Conservation (phyloP, 2,113 vertebrate genomes). For the Chloropsis hardwickii region DNA sequence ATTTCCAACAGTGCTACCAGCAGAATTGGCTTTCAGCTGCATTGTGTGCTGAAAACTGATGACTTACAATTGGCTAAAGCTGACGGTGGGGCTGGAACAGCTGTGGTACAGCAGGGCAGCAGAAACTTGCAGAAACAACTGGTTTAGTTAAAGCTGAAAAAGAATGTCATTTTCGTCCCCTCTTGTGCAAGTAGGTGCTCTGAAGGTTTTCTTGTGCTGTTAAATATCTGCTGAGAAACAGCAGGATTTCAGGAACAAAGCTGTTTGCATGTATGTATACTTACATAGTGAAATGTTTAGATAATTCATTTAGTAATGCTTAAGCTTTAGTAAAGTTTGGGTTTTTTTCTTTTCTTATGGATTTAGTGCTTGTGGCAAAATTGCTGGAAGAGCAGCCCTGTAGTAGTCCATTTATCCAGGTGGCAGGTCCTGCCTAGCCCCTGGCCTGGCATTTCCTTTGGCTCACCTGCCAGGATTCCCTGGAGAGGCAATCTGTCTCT, state of each 20-base stretch:
- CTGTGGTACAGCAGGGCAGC: neutral
- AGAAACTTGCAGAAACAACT: slow-evolving; percentile 38
- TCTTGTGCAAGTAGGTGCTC: neutral
- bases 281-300: neutral
- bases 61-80: slow-evolving; percentile 37
- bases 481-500: neutral
- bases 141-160: slow-evolving; percentile 7
- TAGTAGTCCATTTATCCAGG: neutral
- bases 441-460: neutral
- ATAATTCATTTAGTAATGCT: neutral
- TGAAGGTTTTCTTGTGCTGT: neutral
- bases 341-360: neutral
- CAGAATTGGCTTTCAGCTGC: slow-evolving; percentile 22
- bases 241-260: neutral
- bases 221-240: neutral
- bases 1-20: slow-evolving; percentile 1
- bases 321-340: neutral
- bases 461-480: neutral
- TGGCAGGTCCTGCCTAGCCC: neutral
- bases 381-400: neutral
- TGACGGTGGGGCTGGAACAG: neutral
- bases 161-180: neutral
- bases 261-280: neutral
- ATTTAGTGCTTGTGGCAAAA: neutral
- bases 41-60: slow-evolving; percentile 45